A percentile compares a stretch with the other conserved stretches of the same genome.
Evolutionary conservation across 2,888 invertebrate species (phyloP).

Genomic region (Eulithis testata): DNA sequence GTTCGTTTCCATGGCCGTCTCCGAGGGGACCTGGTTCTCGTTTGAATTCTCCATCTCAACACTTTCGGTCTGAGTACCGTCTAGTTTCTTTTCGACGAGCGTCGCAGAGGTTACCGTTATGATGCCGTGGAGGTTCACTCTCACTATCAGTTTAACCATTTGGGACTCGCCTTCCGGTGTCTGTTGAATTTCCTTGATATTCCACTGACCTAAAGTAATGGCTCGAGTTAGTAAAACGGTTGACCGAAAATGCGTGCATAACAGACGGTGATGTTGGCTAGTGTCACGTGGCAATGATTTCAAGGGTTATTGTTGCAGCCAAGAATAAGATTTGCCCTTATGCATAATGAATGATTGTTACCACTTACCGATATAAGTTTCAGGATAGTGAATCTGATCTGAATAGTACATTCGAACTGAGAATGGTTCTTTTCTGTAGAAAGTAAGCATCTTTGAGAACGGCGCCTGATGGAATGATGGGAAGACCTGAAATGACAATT

Average conservation of each 20-base stretch:
- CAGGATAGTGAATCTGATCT: conserved; percentile 89
- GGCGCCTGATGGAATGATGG: conserved; percentile 95
- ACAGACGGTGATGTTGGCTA: conserved; percentile 17
- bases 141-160: conserved; percentile 97
- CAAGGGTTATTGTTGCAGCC: not conserved
- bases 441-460: conserved; percentile 96
- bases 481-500: conserved; percentile 85
- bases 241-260: conserved; percentile 6
- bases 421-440: conserved; percentile 96
- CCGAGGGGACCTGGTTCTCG: conserved; percentile 70
- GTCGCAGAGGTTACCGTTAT: conserved; percentile 95
- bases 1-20: conserved; percentile 80
- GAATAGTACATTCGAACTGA: conserved; percentile 93
- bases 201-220: conserved; percentile 86
- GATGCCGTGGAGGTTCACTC: conserved; percentile 97
- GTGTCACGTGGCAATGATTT: not conserved
- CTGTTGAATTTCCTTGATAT: conserved; percentile 93
- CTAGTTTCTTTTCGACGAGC: conserved; percentile 90
- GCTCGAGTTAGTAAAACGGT: conserved; percentile 11
- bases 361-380: conserved; percentile 89
- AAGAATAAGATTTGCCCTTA: not conserved
- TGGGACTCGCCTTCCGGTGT: conserved; percentile 95
- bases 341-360: not conserved
- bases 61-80: conserved; percentile 69
- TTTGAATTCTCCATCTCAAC: conserved; percentile 77